Conservation (phyloP, 2,797 vertebrate species). For the Esox lucius region DNA sequence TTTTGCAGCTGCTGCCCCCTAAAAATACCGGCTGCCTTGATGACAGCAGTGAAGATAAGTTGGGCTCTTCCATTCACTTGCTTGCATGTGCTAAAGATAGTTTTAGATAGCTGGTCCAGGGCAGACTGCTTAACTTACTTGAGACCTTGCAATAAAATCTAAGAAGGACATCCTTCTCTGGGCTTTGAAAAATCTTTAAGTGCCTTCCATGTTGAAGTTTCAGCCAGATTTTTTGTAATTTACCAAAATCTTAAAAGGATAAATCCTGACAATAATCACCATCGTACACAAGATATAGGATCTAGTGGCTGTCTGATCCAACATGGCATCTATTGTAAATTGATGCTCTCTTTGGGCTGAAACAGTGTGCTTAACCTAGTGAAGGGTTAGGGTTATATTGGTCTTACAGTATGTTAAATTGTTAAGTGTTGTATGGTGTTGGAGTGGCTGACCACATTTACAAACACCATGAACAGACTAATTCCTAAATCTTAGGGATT, state of each 20-base stretch:
- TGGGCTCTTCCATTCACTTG: conserved; percentile 80
- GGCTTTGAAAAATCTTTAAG: conserved; percentile 30
- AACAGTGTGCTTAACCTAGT: background rate
- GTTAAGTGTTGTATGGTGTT: background rate
- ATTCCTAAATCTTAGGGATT: background rate
- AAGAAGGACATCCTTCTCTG: conserved; percentile 47
- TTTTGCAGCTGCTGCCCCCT: conserved; percentile 85
- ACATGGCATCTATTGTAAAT: background rate
- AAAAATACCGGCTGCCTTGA: conserved; percentile 82
- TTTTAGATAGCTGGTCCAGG: conserved; percentile 60
- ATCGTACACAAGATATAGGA: background rate
- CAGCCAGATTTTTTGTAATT: conserved; percentile 12
- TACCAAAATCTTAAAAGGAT: background rate
- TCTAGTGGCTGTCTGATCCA: background rate
- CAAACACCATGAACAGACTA: background rate
- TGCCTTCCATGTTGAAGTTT: conserved; percentile 2
- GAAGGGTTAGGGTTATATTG: background rate
- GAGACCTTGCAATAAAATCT: conserved; percentile 68
- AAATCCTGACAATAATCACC: background rate
- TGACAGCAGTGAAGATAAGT: conserved; percentile 84
- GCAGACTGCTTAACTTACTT: conserved; percentile 70
- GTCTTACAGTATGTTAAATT: background rate
- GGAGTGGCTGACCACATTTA: background rate
- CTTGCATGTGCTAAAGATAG: conserved; percentile 81
- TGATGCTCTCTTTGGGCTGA: background rate